phyloP scores from a whole-genome alignment of 2,113 vertebrate species.

The Alces alces region DNA sequence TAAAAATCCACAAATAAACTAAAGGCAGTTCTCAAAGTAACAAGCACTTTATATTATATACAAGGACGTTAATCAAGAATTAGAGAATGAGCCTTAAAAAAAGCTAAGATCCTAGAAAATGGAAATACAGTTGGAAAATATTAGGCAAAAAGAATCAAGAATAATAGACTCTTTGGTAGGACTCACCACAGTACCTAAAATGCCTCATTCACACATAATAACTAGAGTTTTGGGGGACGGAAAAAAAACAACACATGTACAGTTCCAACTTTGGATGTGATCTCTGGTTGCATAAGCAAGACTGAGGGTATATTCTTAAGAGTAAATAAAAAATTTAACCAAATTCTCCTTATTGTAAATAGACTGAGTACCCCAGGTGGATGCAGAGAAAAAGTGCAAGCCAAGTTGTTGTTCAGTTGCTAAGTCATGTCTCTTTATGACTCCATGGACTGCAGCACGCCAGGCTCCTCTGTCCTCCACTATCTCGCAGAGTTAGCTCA shows the following conservation, averaged over 20 bases:
- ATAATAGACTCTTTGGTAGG: not conserved
- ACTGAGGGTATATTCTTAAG: not conserved
- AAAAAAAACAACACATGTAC: not conserved
- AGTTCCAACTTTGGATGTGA: not conserved
- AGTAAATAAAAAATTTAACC: not conserved
- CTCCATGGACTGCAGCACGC: not conserved
- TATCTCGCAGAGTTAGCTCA: not conserved
- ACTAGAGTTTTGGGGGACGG: not conserved
- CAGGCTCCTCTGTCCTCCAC: not conserved
- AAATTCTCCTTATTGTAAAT: not conserved
- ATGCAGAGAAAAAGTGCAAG: not conserved
- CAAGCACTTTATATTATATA: constrained; percentile 6
- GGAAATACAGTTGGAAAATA: not conserved
- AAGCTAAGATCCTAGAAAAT: constrained; percentile 31
- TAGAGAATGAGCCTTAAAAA: not conserved
- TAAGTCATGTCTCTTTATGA: not conserved
- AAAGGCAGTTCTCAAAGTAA: not conserved
- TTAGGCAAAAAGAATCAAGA: not conserved
- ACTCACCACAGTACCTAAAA: not conserved
- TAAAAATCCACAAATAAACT: not conserved
- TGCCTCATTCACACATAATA: not conserved
- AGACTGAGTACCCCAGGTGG: not conserved
- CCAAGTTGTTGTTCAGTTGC: not conserved
- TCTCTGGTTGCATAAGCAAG: not conserved
- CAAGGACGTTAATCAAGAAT: not conserved